phyloP scores from a whole-genome alignment of 2,113 vertebrate genomes.

The Oreochromis niloticus region DNA sequence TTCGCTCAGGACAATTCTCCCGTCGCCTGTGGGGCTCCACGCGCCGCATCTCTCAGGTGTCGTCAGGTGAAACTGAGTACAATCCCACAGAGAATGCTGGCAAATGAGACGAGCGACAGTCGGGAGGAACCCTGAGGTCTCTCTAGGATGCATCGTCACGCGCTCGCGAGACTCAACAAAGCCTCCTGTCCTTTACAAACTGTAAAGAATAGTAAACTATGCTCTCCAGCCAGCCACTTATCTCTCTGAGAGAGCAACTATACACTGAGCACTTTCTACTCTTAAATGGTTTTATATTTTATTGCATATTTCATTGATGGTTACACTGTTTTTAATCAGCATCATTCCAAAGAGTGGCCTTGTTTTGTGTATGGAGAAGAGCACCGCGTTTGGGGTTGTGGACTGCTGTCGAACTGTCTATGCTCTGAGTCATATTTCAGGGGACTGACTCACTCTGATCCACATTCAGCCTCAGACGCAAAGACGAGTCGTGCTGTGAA shows the following conservation, averaged over 20 bases:
- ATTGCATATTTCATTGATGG: constrained; percentile 1
- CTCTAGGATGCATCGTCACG: background rate
- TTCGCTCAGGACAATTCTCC: constrained; percentile 83
- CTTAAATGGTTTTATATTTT: constrained; percentile 24
- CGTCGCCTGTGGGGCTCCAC: constrained; percentile 87
- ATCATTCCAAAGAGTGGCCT: constrained; percentile 72
- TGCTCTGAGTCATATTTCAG: constrained; percentile 36
- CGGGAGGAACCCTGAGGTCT: background rate
- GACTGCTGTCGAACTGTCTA: constrained; percentile 6
- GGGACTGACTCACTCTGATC: constrained; percentile 22
- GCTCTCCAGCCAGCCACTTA: constrained; percentile 13
- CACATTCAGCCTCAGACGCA: constrained; percentile 8
- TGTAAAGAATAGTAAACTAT: background rate
- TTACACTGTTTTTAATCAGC: constrained; percentile 58
- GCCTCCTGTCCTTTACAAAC: constrained; percentile 13
- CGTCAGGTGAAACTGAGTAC: constrained; percentile 90
- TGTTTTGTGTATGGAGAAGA: constrained; percentile 9
- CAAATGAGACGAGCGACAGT: constrained; percentile 46
- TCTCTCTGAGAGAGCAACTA: constrained; percentile 55
- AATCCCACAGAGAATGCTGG: constrained; percentile 67
- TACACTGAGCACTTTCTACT: constrained; percentile 63
- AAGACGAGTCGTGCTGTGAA: constrained; percentile 2
- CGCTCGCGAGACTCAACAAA: background rate
- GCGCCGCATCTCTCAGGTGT: constrained; percentile 88
- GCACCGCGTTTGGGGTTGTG: background rate